Conservation (phyloP, 2,888 invertebrate species). For the Cybosia mesomella region DNA sequence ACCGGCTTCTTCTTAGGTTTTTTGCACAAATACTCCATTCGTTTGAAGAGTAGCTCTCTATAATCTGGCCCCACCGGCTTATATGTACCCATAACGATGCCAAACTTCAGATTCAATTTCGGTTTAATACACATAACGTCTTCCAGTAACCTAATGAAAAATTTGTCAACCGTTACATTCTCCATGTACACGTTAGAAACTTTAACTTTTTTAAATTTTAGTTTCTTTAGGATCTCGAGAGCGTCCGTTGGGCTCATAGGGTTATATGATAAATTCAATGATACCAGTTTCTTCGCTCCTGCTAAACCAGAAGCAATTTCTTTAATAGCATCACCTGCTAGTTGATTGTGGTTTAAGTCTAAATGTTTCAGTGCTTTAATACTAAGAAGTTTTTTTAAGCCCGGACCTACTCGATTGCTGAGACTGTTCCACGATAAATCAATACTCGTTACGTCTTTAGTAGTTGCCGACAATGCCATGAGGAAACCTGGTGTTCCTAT, state of each 20-base stretch:
- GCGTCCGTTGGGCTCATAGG: constrained; percentile 67
- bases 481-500: constrained; percentile 59
- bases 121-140: constrained; percentile 51
- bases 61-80: constrained; percentile 54
- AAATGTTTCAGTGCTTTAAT: constrained; percentile 57
- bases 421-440: constrained; percentile 73
- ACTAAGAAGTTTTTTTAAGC: constrained; percentile 55
- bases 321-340: constrained; percentile 57
- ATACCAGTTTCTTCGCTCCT: constrained; percentile 60
- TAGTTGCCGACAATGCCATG: constrained; percentile 57
- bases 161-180: constrained; percentile 60
- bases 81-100: constrained; percentile 52
- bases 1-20: constrained; percentile 57
- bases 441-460: constrained; percentile 56
- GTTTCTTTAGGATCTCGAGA: constrained; percentile 55
- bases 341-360: constrained; percentile 67
- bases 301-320: constrained; percentile 46
- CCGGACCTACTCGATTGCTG: constrained; percentile 23
- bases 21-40: constrained; percentile 63
- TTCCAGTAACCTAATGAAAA: constrained; percentile 55
- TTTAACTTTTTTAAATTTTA: constrained; percentile 55
- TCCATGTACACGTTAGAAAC: constrained; percentile 64
- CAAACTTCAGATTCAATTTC: constrained; percentile 61
- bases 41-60: constrained; percentile 65
- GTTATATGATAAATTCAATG: constrained; percentile 69